Percentiles rank a stretch among this genome's conserved stretches.
Evolutionary conservation across 2,113 vertebrate species (phyloP).

Genomic region (Clarias magur): DNA sequence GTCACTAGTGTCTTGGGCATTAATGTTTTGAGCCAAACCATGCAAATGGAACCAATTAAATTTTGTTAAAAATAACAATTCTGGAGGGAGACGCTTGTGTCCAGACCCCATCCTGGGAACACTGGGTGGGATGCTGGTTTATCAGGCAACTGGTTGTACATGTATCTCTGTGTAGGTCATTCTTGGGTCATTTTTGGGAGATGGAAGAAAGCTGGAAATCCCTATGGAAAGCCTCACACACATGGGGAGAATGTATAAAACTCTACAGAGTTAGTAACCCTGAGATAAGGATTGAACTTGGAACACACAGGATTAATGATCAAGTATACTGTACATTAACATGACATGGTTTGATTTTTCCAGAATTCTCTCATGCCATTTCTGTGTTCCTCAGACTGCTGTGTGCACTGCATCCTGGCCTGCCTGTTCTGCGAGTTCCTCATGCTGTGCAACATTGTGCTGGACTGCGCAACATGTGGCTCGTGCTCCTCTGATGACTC

Average conservation of each 20-base stretch:
- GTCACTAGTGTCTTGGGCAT: not conserved
- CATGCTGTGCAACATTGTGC: constrained; percentile 92
- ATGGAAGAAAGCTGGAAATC: not conserved
- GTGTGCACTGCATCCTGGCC: constrained; percentile 96
- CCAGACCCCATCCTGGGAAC: not conserved
- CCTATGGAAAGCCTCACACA: not conserved
- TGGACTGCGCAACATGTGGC: constrained; percentile 96
- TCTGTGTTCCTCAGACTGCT: constrained; percentile 82
- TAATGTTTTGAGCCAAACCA: not conserved
- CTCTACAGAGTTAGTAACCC: not conserved
- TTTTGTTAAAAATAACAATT: not conserved
- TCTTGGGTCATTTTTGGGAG: not conserved
- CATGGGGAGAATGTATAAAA: not conserved
- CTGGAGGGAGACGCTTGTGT: not conserved
- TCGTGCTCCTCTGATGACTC: constrained; percentile 90
- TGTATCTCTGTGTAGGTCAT: not conserved
- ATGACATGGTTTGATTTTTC: not conserved
- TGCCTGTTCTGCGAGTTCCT: constrained; percentile 99
- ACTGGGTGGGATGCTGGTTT: not conserved
- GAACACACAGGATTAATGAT: not conserved
- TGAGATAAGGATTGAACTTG: not conserved
- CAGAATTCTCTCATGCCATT: not conserved
- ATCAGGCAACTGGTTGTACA: not conserved
- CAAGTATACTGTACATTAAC: not conserved
- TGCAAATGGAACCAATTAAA: not conserved